Conservation (phyloP, 2,113 vertebrate genomes). For the Stegastes partitus region DNA sequence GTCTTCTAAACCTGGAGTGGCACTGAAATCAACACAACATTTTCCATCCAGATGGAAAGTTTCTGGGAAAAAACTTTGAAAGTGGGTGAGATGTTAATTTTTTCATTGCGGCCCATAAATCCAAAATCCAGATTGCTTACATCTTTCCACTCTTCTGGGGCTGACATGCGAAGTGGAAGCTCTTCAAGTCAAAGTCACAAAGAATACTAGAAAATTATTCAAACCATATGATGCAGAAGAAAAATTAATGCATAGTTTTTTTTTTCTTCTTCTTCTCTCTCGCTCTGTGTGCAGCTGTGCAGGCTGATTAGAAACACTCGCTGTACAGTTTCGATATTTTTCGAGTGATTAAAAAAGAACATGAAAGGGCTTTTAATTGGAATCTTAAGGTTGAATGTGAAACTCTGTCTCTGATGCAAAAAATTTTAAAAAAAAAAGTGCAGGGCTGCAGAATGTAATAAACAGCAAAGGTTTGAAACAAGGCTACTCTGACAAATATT, state of each 20-base stretch:
- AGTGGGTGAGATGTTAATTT: conserved; percentile 40
- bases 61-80: conserved; percentile 27
- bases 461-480: conserved; percentile 80
- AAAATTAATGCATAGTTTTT: conserved; percentile 47
- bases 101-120: conserved; percentile 35
- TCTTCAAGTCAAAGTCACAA: conserved; percentile 42
- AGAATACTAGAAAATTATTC: conserved; percentile 56
- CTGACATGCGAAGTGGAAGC: conserved; percentile 44
- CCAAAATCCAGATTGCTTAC: conserved; percentile 47
- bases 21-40: not conserved
- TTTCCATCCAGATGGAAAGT: conserved; percentile 22
- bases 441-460: conserved; percentile 78
- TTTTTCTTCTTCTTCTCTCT: conserved; percentile 17
- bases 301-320: conserved; percentile 69
- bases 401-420: conserved; percentile 54
- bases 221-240: conserved; percentile 67
- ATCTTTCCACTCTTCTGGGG: conserved; percentile 32
- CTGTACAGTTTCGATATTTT: conserved; percentile 62
- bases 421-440: conserved; percentile 40
- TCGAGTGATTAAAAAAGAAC: conserved; percentile 59
- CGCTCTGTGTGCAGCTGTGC: conserved; percentile 48
- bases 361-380: conserved; percentile 55
- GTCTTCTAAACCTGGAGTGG: conserved; percentile 13
- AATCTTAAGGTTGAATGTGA: conserved; percentile 67
- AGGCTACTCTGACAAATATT: conserved; percentile 86